phyloP scores from a whole-genome alignment of 2,113 vertebrate genomes.

The Cyphomyrus discorhynchus region DNA sequence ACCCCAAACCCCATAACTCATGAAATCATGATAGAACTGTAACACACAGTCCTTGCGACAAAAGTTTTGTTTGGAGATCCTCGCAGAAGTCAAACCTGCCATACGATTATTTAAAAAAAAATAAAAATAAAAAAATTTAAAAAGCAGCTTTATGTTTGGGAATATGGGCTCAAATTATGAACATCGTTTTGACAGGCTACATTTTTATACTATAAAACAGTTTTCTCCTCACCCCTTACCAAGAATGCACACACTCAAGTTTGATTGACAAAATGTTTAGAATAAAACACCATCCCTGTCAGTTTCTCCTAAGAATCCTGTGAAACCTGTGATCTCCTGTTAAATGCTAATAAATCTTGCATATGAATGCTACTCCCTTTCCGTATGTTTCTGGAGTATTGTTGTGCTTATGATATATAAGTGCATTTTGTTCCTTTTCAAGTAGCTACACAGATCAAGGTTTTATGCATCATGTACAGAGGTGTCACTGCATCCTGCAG shows the following conservation, averaged over 20 bases:
- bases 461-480: neutral
- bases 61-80: neutral
- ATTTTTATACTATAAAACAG: neutral
- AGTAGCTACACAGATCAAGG: neutral
- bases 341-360: neutral
- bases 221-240: neutral
- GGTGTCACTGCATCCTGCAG: constrained; percentile 6
- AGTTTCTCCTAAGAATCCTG: neutral
- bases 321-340: neutral
- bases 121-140: neutral
- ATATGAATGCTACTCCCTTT: neutral
- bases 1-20: constrained; percentile 16
- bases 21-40: neutral
- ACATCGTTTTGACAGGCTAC: neutral
- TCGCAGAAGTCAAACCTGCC: neutral
- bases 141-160: neutral
- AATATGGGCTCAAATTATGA: neutral
- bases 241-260: neutral
- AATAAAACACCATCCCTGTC: neutral
- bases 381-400: neutral
- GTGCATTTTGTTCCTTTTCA: neutral
- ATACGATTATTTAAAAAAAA: neutral
- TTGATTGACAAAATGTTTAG: neutral
- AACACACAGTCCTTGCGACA: neutral
- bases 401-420: neutral